Base-by-base conservation (phyloP, 1,140 invertebrate species). In the Atta texana region DNA sequence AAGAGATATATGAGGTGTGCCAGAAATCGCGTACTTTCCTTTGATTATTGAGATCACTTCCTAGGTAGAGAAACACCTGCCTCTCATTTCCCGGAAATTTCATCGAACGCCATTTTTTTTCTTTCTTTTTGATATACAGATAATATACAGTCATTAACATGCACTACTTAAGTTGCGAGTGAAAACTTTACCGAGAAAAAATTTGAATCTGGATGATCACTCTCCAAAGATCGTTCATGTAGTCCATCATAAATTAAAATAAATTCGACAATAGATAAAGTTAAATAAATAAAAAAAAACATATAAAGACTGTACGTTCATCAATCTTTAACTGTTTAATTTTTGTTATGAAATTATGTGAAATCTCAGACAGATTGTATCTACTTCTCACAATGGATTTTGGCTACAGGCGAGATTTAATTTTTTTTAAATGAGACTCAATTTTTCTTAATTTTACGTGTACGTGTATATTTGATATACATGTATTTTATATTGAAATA, bases 1-100 rank as follows among this genome's bases (percentile, higher is more conserved):
- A 16, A 34, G 49, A 59, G 24, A 74, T 75, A 75, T 75, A 81
- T 21, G 34, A 8, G 24, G 51, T 51, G 63, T 63, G 10, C 10
- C 39, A 21, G 21, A 21, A 74, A 84, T 61, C 5, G 39, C 39
- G n/a, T 61, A 61, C 44, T 18, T 49, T 61, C 64, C 7, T 6
- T 39, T 66, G 14, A 24, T 57, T 24, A 21, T 8, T 18, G 16
- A 71, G 28, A 39, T 10, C 2, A 16, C 49, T 21, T 78, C 21
- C 1, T 10, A 7, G 3, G 8, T 1, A 39, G n/a, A 78, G n/a
- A 31, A 31, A 53, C 3, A 2, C 34, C 7, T 31, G 12, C 31
- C 31, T 76, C 28, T 44, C 7, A 18, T 59, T 64, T 53, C 10
- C 7, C 7, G 21, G n/a, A 64, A 53, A 66, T 53, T 31, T 34